phyloP scores from a whole-genome alignment of 2,797 vertebrate species.

The Setipinna tenuifilis region DNA sequence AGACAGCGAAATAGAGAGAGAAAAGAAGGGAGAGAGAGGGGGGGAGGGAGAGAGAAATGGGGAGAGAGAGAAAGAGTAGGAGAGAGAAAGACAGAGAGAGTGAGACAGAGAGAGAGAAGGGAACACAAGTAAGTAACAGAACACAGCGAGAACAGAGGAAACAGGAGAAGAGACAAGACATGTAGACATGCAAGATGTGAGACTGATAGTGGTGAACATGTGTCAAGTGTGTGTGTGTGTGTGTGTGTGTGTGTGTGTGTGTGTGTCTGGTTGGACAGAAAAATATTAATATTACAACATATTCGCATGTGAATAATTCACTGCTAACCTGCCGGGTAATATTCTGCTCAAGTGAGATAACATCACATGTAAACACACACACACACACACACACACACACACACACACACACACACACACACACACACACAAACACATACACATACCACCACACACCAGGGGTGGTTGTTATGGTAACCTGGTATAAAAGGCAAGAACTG shows the following conservation, averaged over 20 bases:
- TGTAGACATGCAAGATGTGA: not conserved
- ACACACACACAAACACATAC: constrained; percentile 15
- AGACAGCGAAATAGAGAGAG: too few relatives aligned
- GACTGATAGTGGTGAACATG: not conserved
- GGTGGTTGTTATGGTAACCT: constrained; percentile 44
- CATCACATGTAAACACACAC: constrained; percentile 23
- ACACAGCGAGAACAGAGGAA: not conserved
- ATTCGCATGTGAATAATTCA: constrained; percentile 46
- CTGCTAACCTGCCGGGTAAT: constrained; percentile 20
- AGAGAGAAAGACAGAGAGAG: too few relatives aligned
- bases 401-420: constrained; percentile 27
- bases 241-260: not conserved
- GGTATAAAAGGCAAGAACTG: constrained; percentile 5
- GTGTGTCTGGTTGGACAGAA: not conserved
- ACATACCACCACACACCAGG: not conserved
- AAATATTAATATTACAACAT: constrained; percentile 40
- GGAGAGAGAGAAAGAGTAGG: too few relatives aligned
- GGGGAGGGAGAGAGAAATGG: too few relatives aligned
- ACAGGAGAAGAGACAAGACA: not conserved
- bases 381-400: constrained; percentile 24
- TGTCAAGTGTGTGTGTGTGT: too few relatives aligned
- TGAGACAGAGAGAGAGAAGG: too few relatives aligned
- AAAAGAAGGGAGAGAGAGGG: too few relatives aligned
- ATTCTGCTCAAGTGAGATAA: constrained; percentile 49
- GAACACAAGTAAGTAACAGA: not conserved